These are phyloP conservation scores for Gallinago media DNA, from an alignment of 2,113 vertebrate genomes.

Conservation along the genomic window DNA sequence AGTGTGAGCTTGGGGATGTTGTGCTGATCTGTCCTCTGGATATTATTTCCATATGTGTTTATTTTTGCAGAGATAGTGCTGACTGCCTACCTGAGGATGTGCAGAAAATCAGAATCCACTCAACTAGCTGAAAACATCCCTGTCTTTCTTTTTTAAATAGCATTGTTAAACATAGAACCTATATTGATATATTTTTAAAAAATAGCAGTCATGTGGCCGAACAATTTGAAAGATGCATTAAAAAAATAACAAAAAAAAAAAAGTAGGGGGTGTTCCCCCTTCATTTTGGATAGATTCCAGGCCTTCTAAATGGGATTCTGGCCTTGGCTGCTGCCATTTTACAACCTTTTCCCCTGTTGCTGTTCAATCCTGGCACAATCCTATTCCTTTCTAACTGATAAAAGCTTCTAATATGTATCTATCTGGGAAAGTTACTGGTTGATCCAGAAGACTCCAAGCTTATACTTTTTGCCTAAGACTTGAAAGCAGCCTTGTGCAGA, in stretches of 20 bases:
- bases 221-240: not conserved
- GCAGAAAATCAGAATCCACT: not conserved
- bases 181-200: not conserved
- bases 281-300: not conserved
- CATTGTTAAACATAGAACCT: not conserved
- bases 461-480: not conserved
- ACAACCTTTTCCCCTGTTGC: not conserved
- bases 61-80: not conserved
- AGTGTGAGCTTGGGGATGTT: not conserved
- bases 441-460: not conserved
- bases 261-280: accelerated
- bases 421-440: not conserved
- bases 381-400: not conserved
- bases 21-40: not conserved
- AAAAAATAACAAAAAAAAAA: not conserved
- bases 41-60: not conserved
- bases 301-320: not conserved
- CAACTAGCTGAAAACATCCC: not conserved
- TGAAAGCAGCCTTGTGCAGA: not conserved
- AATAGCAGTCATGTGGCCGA: not conserved
- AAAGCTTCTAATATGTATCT: not conserved
- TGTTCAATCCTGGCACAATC: not conserved
- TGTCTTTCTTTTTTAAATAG: not conserved
- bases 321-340: not conserved
- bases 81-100: not conserved